Percentiles rank a stretch among this genome's conserved stretches.
phyloP scores from a whole-genome alignment of 1,140 invertebrate species.

The Stratiolaelaps scimitus region DNA sequence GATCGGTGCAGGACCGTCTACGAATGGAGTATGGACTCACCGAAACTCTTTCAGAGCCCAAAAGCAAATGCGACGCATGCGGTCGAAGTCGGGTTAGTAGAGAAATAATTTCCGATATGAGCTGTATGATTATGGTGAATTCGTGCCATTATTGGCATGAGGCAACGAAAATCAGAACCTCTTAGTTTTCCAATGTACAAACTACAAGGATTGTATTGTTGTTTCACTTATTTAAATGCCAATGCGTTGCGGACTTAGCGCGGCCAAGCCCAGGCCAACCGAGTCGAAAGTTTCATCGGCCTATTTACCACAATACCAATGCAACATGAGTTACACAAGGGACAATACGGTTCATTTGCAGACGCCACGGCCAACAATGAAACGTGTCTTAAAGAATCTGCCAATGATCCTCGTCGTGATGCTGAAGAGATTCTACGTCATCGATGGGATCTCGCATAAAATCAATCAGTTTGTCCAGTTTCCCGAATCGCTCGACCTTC shows the following conservation, averaged over 20 bases:
- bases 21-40: slow-evolving; percentile 20
- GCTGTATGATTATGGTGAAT: no score
- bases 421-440: slow-evolving; percentile 21
- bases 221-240: no score
- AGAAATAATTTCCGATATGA: no score
- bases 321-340: no score
- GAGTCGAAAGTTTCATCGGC: no score
- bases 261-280: no score
- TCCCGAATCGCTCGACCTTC: slow-evolving; percentile 18
- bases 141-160: no score
- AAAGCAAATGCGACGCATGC: slow-evolving; percentile 17
- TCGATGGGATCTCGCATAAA: slow-evolving; percentile 25
- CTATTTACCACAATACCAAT: no score
- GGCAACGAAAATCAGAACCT: no score
- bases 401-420: slow-evolving; percentile 17
- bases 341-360: not conserved
- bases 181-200: no score
- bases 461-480: slow-evolving; percentile 27
- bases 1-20: slow-evolving; percentile 16
- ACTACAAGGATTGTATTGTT: no score
- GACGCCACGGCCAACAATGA: slow-evolving; percentile 21
- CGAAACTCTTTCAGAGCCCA: slow-evolving; percentile 8
- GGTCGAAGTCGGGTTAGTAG: slow-evolving; percentile 3
- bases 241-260: no score
- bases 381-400: slow-evolving; percentile 15